Percentiles rank a stretch among this genome's conserved stretches.
phyloP scores from a whole-genome alignment of 2,797 vertebrate species.

The Chaenodraco wilsoni region DNA sequence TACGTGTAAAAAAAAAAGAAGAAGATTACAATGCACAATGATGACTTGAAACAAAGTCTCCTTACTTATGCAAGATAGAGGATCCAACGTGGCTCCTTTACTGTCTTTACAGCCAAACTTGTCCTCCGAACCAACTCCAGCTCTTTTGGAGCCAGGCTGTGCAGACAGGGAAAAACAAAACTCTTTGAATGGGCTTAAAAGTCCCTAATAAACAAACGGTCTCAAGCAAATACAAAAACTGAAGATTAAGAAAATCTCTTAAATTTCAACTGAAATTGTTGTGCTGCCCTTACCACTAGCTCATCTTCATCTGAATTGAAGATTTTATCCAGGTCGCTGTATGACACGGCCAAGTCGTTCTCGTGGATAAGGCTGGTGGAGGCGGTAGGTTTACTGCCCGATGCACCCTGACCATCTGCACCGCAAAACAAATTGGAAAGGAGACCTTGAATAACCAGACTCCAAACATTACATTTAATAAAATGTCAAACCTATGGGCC shows the following conservation, averaged over 20 bases:
- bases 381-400: conserved; percentile 89
- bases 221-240: neutral
- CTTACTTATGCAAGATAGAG: conserved; percentile 95
- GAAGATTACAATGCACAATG: neutral
- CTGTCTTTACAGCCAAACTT: conserved; percentile 91
- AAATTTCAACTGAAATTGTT: too few relatives aligned
- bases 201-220: neutral
- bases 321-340: conserved; percentile 94
- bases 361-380: conserved; percentile 96
- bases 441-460: neutral
- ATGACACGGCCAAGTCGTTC: conserved; percentile 92
- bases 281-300: conserved; percentile 84
- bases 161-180: conserved; percentile 16
- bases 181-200: neutral
- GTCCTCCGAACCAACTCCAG: conserved; percentile 86
- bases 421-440: conserved; percentile 2
- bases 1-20: neutral
- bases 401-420: conserved; percentile 89
- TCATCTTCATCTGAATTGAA: conserved; percentile 98
- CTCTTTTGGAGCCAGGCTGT: conserved; percentile 92
- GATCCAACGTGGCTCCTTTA: conserved; percentile 88
- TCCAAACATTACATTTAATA: neutral
- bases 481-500: neutral
- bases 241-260: neutral
- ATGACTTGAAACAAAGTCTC: conserved; percentile 16